Evolutionary conservation across 2,113 vertebrate genomes (phyloP).

Genomic region (Erinaceus europaeus): DNA sequence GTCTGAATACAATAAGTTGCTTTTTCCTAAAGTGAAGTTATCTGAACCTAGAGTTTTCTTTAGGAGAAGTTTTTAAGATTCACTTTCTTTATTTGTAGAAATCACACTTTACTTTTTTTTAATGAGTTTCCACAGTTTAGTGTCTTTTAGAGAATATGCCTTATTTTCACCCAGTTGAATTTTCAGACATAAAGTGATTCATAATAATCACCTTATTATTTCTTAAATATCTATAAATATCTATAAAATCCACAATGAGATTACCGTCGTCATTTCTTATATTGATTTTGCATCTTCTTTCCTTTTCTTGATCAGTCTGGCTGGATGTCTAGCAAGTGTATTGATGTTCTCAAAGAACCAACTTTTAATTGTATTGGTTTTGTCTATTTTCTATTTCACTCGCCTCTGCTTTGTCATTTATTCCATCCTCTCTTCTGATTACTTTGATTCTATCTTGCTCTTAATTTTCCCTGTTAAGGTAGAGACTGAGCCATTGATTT

Average conservation of each 20-base stretch:
- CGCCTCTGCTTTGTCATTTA: background rate
- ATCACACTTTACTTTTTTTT: background rate
- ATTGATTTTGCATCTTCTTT: background rate
- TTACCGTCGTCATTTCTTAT: background rate
- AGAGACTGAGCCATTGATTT: background rate
- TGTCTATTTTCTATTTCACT: background rate
- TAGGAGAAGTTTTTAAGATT: background rate
- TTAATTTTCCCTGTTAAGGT: background rate
- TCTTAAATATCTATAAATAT: background rate
- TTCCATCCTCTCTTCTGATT: background rate
- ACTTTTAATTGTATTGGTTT: background rate
- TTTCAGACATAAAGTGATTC: background rate
- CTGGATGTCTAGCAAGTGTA: background rate
- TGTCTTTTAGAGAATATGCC: background rate
- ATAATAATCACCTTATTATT: background rate
- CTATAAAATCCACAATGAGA: background rate
- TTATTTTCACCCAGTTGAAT: background rate
- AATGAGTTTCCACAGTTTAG: background rate
- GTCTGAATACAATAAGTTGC: background rate
- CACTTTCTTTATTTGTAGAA: background rate
- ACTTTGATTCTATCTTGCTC: background rate
- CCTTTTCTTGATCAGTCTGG: background rate
- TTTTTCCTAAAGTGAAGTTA: background rate
- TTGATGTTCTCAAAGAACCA: background rate
- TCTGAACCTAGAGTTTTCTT: background rate